phyloP scores from a whole-genome alignment of 2,113 vertebrate genomes.

The Chaetura pelagica region DNA sequence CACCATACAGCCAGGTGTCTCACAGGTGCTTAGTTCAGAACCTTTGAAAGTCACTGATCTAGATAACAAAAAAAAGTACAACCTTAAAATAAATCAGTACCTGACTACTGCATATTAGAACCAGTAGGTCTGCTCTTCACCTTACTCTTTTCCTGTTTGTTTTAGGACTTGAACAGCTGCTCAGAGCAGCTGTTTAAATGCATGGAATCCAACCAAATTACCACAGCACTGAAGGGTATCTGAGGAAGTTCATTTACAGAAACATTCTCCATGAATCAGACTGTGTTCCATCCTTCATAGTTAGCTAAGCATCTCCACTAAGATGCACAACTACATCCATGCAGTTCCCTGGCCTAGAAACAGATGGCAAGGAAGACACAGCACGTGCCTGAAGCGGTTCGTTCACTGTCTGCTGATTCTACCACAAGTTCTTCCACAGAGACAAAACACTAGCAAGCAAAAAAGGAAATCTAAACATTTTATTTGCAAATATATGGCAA shows the following conservation, averaged over 20 bases:
- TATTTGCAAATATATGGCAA: background rate
- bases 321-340: background rate
- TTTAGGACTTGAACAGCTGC: background rate
- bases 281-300: background rate
- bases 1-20: background rate
- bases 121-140: background rate
- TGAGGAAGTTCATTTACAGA: background rate
- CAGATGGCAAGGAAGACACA: background rate
- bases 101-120: background rate
- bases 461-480: background rate
- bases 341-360: background rate
- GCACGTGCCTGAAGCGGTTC: background rate
- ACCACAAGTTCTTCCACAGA: accelerated
- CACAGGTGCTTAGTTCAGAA: background rate
- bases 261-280: background rate
- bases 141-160: background rate
- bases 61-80: background rate
- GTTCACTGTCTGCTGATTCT: background rate
- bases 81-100: background rate
- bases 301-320: background rate
- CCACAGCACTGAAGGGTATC: background rate
- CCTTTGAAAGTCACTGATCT: background rate
- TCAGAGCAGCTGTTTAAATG: background rate
- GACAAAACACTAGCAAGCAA: background rate
- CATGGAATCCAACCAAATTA: background rate